Evolutionary conservation across 1,140 invertebrate species (phyloP).

Genomic region (Drosophila nannoptera): DNA sequence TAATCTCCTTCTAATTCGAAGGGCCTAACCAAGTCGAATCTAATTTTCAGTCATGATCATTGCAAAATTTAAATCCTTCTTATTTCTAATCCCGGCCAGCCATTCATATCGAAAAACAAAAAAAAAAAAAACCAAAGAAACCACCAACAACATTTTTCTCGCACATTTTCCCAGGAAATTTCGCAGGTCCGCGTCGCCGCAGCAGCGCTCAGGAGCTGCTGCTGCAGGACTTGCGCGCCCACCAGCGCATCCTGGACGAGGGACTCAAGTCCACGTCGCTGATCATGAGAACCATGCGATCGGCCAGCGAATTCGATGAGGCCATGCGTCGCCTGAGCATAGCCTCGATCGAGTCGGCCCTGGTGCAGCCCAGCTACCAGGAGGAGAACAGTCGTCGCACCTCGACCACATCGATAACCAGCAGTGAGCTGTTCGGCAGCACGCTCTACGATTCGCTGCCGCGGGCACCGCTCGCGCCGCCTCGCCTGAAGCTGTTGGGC

Average conservation of each 20-base stretch:
- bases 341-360: conserved; percentile 68
- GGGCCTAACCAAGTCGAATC: background rate
- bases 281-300: conserved; percentile 77
- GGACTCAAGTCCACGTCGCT: conserved; percentile 77
- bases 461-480: conserved; percentile 59
- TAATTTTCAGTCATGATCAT: conserved; percentile 13
- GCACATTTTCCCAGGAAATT: conserved; percentile 56
- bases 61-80: background rate
- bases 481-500: conserved; percentile 65
- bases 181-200: conserved; percentile 45
- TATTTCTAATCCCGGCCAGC: conserved; percentile 36
- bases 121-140: conserved; percentile 38
- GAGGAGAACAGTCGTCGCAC: conserved; percentile 50
- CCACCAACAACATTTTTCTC: conserved; percentile 72
- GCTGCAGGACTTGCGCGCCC: conserved; percentile 67
- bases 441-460: conserved; percentile 55
- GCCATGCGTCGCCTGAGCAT: conserved; percentile 77
- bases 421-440: conserved; percentile 67
- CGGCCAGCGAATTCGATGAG: conserved; percentile 76
- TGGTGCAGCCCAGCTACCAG: conserved; percentile 69
- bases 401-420: conserved; percentile 65
- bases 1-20: too few relatives aligned
- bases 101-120: conserved; percentile 34
- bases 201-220: conserved; percentile 67
- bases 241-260: conserved; percentile 72